Conservation (phyloP, 2,888 invertebrate genomes). For the Mycalesis mineus region DNA sequence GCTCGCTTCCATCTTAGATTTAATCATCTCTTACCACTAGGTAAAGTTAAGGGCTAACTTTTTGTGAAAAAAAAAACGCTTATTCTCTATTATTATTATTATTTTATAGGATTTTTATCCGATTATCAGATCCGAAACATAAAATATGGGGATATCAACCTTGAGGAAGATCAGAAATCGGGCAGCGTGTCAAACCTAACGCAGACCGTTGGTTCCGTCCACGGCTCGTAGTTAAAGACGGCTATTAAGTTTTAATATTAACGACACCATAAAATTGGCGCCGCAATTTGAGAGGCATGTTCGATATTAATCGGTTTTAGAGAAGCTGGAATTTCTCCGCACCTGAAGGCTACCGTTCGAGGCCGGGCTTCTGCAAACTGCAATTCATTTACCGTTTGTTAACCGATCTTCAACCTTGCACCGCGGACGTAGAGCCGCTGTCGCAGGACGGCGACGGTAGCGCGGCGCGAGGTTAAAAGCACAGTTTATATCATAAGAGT, state of each 20-base stretch:
- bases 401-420: slow-evolving; percentile 7
- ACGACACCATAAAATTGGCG: slow-evolving; percentile 14
- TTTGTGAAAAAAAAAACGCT: too few species aligned
- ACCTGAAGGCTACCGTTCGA: slow-evolving; percentile 47
- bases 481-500: slow-evolving; percentile 74
- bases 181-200: too few species aligned
- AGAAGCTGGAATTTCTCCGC: slow-evolving; percentile 31
- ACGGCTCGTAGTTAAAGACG: slow-evolving; percentile 1
- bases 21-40: too few species aligned
- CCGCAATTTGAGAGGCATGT: slow-evolving; percentile 34
- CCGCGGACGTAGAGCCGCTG: too few species aligned
- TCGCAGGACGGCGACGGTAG: slow-evolving; percentile 26
- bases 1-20: too few species aligned
- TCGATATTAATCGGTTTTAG: slow-evolving; percentile 36
- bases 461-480: slow-evolving; percentile 53
- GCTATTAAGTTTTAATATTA: slow-evolving; percentile 10
- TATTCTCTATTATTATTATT: too few species aligned
- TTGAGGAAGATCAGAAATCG: too few species aligned
- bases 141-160: too few species aligned
- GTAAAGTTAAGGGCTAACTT: too few species aligned
- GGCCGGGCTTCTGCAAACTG: slow-evolving; percentile 34
- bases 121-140: too few species aligned
- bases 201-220: not conserved
- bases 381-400: slow-evolving; percentile 26
- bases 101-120: too few species aligned